Evolutionary conservation across 2,797 vertebrate genomes (phyloP).

Genomic region (Varecia variegata): DNA sequence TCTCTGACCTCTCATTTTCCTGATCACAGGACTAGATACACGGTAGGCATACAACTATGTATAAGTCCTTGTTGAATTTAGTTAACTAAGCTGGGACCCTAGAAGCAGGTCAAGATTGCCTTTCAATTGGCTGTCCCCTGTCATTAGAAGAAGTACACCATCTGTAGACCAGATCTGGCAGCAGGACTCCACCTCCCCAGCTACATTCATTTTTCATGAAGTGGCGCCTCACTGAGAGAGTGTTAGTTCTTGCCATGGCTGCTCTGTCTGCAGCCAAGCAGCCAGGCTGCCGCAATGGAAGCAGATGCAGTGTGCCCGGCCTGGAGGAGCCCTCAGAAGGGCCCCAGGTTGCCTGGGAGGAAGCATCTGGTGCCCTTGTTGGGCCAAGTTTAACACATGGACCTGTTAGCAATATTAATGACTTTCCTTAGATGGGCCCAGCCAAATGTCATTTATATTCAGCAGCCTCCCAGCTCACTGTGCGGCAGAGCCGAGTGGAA

Average conservation of each 20-base stretch:
- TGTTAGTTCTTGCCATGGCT: constrained; percentile 1
- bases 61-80: background rate
- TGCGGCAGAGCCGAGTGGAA: background rate
- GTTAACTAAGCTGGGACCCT: background rate
- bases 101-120: background rate
- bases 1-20: background rate
- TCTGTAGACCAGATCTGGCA: constrained; percentile 45
- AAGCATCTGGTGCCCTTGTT: constrained; percentile 61
- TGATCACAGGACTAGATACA: background rate
- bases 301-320: constrained; percentile 25
- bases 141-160: constrained; percentile 14
- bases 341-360: constrained; percentile 36
- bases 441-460: constrained; percentile 44
- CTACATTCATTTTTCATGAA: constrained; percentile 62
- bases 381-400: constrained; percentile 72
- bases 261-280: constrained; percentile 39
- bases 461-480: constrained; percentile 19
- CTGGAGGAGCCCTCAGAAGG: constrained; percentile 13
- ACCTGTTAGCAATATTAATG: constrained; percentile 70
- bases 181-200: background rate
- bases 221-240: background rate
- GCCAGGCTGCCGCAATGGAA: constrained; percentile 27
- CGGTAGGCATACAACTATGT: background rate
- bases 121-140: background rate
- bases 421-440: constrained; percentile 21